Evolutionary conservation across 2,888 invertebrate species (phyloP), one percentile per base, ranked within the genome.

Genomic region (Ariolimax columbianus): DNA sequence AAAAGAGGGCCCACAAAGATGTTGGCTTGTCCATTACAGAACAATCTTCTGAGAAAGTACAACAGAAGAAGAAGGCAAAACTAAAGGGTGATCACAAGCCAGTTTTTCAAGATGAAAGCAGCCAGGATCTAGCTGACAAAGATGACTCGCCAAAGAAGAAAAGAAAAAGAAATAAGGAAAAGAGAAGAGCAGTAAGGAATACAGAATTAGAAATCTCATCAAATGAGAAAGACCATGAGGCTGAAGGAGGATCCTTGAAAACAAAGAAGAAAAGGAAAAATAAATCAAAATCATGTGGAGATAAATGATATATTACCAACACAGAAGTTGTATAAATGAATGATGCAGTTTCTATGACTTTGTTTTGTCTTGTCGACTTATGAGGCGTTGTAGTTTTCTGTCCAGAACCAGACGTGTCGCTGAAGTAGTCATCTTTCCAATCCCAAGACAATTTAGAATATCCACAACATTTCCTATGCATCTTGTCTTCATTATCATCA

Each of bases 81-180:
- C 36, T 51, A 7, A 47, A 33, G 33, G 33, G 14, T 43, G 47
- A 75, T 51, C 6, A 6, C 19, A 51, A 26, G 33, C 7, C 51
- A 7, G 11, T 14, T 0, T n/a, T 47, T 9, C n/a, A 36, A 9
- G 51, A 51, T 19, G 51, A 47, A 73, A n/a, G 30, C 19, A 1
- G 3, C 75, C 11, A 33, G 33, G 11, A 47, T 75, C 43, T 14
- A 11, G 0, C 73, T 73, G n/a, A 43, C n/a, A 47, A 47, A 6
- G 51, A 51, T 17, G 6, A 0, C 9, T 51, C 23, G 19, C 17
- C 47, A 26, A 73, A 72, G 40, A 75, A 51, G 75, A 75, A 51
- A 36, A 75, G 75, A 19, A 75, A 75, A 33, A 47, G 75, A 75
- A 75, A 75, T 7, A 75, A 51, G 33, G 51, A 75, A 2, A 75